Percentiles rank a stretch among this genome's conserved stretches.
Evolutionary conservation across 2,113 vertebrate species (phyloP).

Genomic region (Scytalopus superciliaris): DNA sequence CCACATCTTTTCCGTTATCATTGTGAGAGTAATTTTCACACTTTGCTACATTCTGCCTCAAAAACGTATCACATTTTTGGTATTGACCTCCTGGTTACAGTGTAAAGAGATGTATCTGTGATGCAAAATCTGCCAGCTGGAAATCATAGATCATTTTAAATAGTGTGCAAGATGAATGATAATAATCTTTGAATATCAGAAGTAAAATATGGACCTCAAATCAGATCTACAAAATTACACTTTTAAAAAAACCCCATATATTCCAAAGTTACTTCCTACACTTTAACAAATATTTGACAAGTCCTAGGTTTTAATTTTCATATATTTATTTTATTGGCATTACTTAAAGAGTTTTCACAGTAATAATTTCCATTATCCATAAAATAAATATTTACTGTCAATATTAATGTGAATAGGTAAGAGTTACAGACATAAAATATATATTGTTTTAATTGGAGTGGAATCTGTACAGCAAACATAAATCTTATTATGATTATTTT

Average conservation of each 20-base stretch:
- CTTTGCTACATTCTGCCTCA: neutral
- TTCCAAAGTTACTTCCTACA: neutral
- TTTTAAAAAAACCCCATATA: neutral
- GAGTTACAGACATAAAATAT: neutral
- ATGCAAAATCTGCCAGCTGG: neutral
- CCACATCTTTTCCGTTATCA: neutral
- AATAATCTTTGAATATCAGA: neutral
- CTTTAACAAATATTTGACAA: neutral
- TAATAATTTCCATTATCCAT: neutral
- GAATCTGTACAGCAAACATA: neutral
- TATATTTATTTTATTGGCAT: neutral
- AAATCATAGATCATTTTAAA: neutral
- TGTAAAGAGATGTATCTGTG: neutral
- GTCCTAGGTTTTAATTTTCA: neutral
- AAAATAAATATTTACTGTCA: neutral
- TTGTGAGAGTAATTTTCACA: neutral
- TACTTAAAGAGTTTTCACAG: neutral
- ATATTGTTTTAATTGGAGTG: neutral
- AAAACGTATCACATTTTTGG: neutral
- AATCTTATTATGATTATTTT: neutral
- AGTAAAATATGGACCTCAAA: neutral
- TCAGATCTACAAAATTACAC: accelerated
- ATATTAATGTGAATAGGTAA: neutral
- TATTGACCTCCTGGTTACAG: neutral
- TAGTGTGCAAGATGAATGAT: neutral